These are phyloP conservation scores for Drosophila aff. DNA, from an alignment of 1,140 invertebrate species.

Conservation along the genomic window DNA sequence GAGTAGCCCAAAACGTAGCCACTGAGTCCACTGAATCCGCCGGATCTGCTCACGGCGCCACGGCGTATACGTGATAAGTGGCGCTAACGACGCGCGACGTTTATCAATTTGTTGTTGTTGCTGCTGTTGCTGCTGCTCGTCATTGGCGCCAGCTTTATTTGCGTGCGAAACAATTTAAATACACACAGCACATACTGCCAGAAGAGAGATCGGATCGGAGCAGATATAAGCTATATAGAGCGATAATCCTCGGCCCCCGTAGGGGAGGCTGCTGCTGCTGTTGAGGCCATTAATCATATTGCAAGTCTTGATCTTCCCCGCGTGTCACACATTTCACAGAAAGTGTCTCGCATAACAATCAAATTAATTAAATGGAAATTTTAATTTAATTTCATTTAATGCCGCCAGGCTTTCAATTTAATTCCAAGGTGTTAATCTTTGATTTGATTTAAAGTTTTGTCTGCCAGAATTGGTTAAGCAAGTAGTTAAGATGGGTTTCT, in stretches of 20 bases:
- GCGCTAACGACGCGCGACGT: slow-evolving; percentile 79
- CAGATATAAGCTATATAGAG: slow-evolving; percentile 9
- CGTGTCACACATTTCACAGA: slow-evolving; percentile 24
- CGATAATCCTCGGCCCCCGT: slow-evolving; percentile 29
- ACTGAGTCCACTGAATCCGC: slow-evolving; percentile 12
- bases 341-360: slow-evolving; percentile 20
- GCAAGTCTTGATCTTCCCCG: slow-evolving; percentile 38
- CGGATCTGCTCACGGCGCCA: slow-evolving; percentile 48
- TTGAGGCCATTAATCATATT: slow-evolving; percentile 31
- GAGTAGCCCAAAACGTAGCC: background rate
- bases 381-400: slow-evolving; percentile 7
- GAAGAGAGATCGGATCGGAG: slow-evolving; percentile 14
- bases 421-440: background rate
- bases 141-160: slow-evolving; percentile 81
- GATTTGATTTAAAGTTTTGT: background rate
- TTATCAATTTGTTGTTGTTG: slow-evolving; percentile 68
- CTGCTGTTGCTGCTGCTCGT: slow-evolving; percentile 30
- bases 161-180: slow-evolving; percentile 78
- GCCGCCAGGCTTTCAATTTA: background rate
- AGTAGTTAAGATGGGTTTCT: background rate
- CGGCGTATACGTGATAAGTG: slow-evolving; percentile 82
- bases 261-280: background rate
- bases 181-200: slow-evolving; percentile 10
- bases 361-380: slow-evolving; percentile 23
- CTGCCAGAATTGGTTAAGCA: background rate